Base-by-base conservation (phyloP, 2,888 invertebrate species). In the Clitarchus hookeri region DNA sequence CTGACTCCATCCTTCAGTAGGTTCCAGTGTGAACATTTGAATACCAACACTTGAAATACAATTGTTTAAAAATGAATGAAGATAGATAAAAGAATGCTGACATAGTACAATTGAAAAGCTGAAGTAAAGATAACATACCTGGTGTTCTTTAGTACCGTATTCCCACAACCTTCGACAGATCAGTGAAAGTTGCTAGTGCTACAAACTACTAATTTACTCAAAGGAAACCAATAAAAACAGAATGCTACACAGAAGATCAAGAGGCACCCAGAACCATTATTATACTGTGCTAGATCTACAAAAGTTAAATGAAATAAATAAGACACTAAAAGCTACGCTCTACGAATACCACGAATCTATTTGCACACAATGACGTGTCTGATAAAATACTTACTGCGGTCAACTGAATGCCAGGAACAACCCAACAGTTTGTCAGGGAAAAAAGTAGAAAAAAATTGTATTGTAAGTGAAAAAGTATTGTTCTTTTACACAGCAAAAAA, bases 361-460 rank as follows among this genome's bases (percentile, higher is more conserved):
- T 82, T 19, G 27, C 82, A 82, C 82, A 82, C 82, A 82, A 27
- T 82, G 83, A 86, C 85, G 86, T 87, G 88, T 86, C 53, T 86
- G 79, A 84, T 86, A 86, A 83, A 87, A 93, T 95, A 95, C 95
- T 95, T 94, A 95, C 95, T 94, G 94, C 93, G 94, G 91, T 93
- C 92, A 91, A 93, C 94, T 94, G 94, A 93, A 92, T 92, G 92
- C 94, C 94, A 92, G 93, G 93, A 94, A 94, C 92, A 93, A 94
- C 94, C 94, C 94, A 94, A 93, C 93, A 94, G 94, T 87, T 86
- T 94, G 94, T 94, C 93, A 94, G 93, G 94, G 93, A 93, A 93
- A 91, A 92, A 91, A 88, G 87, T 92, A 92, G 93, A 93, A 93
- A 93, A 93, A 93, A 90, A 90, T 89, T 89, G 91, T 92, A 91